Evolutionary conservation across 2,888 invertebrate genomes (phyloP), one percentile per base, ranked within the genome.

Genomic region (Orthosia incerta): DNA sequence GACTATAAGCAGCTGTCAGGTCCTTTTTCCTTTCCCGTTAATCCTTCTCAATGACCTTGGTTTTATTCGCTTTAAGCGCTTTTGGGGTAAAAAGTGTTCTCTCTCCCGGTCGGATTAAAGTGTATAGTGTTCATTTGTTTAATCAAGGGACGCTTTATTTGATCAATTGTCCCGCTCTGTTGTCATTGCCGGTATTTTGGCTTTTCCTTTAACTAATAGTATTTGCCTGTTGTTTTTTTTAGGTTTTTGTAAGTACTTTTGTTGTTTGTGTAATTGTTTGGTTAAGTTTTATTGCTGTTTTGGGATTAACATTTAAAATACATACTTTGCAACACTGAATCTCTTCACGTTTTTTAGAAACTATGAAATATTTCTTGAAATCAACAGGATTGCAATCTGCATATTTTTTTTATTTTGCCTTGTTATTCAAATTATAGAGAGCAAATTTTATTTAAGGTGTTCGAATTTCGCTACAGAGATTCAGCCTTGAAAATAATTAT

Each of bases 81-180:
- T 81, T 82, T 83, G 9, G 39, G 39, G 39, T 80, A 60, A 39
- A 31, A 39, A 39, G 39, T 60, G 45, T 71, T 79, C 56, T 20
- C 56, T 16, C 51, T 63, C 46, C 45, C 45, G 13, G 45, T 59
- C 51, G 60, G 70, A 64, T 55, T 82, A 56, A 79, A 74, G 65
- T 76, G 63, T 74, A 70, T 68, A 75, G 60, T 66, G 15, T 74
- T 84, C 80, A 80, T 84, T 84, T 86, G 75, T 82, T 80, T 86
- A 84, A 84, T 84, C 73, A 82, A 78, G 70, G 73, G 70, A 77
- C 74, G 79, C 76, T 84, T 82, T 86, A 84, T 82, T 86, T 87
- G 86, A 86, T 81, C 83, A 86, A 86, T 83, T 56, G 76, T 60
- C 66, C 60, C 48, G 45, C 13, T 69, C 63, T 64, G 74, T 78